Base-by-base conservation (phyloP, 2,888 invertebrate species). In the Lepidocyrtinus sp. region DNA sequence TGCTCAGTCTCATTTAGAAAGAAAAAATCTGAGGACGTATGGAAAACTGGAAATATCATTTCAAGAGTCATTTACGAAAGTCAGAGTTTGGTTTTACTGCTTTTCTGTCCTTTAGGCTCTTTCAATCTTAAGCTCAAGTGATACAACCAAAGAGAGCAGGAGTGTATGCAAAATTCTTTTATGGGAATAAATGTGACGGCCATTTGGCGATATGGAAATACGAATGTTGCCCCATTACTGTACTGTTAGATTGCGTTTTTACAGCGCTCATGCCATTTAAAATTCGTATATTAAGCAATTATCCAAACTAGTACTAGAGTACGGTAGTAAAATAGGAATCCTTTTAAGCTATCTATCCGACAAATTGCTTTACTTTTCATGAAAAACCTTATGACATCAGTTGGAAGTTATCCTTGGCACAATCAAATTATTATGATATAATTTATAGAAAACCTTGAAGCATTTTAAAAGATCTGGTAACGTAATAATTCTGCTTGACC, bases 111-210 rank as follows among this genome's bases (percentile, higher is more conserved):
- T 36, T 12, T 12, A 36, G 36, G 36, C 36, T 36, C 36, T 36
- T 36, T 36, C 12, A 36, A 36, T 36, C 36, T 12, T 7, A 36
- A 36, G 36, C 36, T 36, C 36, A 5, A n/a, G n/a, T n/a, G n/a
- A n/a, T n/a, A n/a, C n/a, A n/a, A n/a, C 36, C 36, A 36, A 36
- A 36, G 36, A 12, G 5, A 5, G 36, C 5, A 36, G 36, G 5
- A 36, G 36, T 12, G 36, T 36, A 12, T 36, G 46, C 55, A 26
- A 69, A 69, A 69, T 69, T 46, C 69, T 69, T 67, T 69, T 69
- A 69, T 69, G 69, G 55, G 69, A 69, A 69, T 69, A 55, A 69
- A 69, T 69, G 69, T 69, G 69, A 69, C 69, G 55, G 36, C 69
- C 36, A 36, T 36, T 36, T 69, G 69, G 69, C 17, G 55, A 69